These are phyloP conservation scores for Microcebus ravelobensis DNA, from an alignment of 2,113 vertebrate genomes.

Conservation along the genomic window DNA sequence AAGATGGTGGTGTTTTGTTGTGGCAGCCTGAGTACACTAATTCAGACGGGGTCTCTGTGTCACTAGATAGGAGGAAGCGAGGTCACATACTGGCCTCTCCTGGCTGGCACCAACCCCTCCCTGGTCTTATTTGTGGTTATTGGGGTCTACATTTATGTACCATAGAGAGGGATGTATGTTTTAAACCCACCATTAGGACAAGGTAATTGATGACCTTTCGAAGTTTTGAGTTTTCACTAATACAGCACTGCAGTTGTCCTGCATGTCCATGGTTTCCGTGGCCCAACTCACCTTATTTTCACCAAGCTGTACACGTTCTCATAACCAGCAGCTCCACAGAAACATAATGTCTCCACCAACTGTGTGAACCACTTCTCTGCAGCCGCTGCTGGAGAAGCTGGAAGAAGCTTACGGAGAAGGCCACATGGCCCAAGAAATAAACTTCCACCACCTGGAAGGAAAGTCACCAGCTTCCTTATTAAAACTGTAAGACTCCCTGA, in stretches of 20 bases:
- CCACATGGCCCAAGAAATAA: neutral
- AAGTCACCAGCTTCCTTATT: neutral
- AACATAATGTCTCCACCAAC: rapidly evolving
- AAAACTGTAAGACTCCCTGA: neutral
- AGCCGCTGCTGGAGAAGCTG: neutral
- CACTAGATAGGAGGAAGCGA: rapidly evolving
- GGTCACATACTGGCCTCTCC: neutral
- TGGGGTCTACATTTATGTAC: neutral
- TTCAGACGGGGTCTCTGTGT: rapidly evolving
- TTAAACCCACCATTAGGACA: neutral
- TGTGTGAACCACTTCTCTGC: neutral
- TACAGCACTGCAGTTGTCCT: rapidly evolving
- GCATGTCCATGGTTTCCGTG: neutral
- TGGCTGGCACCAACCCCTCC: neutral
- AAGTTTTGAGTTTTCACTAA: neutral
- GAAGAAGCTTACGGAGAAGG: neutral
- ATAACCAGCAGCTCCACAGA: neutral
- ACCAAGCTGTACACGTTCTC: neutral
- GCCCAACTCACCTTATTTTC: rapidly evolving
- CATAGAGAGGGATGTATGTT: neutral
- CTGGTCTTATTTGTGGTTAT: no score
- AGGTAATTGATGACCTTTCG: neutral
- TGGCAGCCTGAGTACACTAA: neutral
- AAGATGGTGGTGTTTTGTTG: no score
- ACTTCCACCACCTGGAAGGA: neutral